Conservation (phyloP, 2,888 invertebrate species). For the Andrena hattorfiana region DNA sequence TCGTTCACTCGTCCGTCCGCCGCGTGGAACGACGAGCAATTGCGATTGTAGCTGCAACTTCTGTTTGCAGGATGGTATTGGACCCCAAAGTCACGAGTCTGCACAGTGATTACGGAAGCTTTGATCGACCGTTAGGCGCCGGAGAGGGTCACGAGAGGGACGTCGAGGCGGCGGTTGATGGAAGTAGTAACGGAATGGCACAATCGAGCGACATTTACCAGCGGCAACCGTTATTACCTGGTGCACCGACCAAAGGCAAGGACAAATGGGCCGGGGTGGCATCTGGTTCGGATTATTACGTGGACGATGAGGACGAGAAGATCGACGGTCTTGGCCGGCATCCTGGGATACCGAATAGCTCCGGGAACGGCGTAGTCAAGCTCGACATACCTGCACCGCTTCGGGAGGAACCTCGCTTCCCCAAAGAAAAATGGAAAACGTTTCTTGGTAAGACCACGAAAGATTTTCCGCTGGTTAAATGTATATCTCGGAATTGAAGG, state of each 20-base stretch:
- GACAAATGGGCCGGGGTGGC: conserved; percentile 86
- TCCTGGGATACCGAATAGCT: conserved; percentile 81
- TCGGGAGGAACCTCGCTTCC: conserved; percentile 91
- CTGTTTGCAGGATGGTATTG: conserved; percentile 87
- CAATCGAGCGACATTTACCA: conserved; percentile 87
- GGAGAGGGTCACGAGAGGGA: conserved; percentile 81
- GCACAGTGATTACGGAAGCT: conserved; percentile 88
- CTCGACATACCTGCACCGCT: conserved; percentile 89
- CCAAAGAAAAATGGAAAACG: conserved; percentile 95
- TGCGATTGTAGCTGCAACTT: conserved; percentile 47
- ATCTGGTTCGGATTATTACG: conserved; percentile 85
- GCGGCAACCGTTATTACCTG: conserved; percentile 87
- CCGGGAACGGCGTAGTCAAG: conserved; percentile 86
- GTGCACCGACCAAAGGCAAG: conserved; percentile 84
- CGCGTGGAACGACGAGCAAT: conserved; percentile 5
- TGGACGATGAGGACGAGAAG: conserved; percentile 85
- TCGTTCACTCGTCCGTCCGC: not conserved
- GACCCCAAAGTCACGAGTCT: conserved; percentile 87
- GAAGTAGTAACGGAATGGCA: conserved; percentile 83
- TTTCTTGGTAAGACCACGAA: conserved; percentile 86
- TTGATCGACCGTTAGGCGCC: conserved; percentile 85
- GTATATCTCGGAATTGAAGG: no score
- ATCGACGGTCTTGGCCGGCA: conserved; percentile 83
- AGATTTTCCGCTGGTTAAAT: not conserved
- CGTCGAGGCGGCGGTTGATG: conserved; percentile 85